Evolutionary conservation across 2,888 invertebrate species (phyloP).

Genomic region (Sicus ferrugineus): DNA sequence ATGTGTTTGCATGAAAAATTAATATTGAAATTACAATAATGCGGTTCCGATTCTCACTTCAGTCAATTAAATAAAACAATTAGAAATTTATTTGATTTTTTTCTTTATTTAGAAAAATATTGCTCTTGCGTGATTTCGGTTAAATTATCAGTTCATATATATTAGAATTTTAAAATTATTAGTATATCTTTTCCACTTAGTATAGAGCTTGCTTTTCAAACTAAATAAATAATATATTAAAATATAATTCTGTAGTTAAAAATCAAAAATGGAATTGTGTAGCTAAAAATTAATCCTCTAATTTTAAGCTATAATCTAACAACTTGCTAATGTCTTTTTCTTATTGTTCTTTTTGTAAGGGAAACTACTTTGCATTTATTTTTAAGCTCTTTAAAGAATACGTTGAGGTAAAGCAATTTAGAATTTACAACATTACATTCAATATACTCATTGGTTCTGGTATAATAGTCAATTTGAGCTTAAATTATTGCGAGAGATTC

Average conservation of each 20-base stretch:
- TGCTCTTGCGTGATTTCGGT: slow-evolving; percentile 27
- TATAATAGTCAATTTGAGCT: not conserved
- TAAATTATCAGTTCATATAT: not conserved
- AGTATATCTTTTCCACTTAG: slow-evolving; percentile 1
- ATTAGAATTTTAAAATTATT: not conserved
- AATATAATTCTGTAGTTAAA: not conserved
- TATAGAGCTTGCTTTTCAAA: not conserved
- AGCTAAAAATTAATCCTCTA: not conserved
- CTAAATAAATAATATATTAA: not conserved
- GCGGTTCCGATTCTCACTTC: too few relatives aligned
- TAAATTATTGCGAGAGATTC: not conserved
- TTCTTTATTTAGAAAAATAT: slow-evolving; percentile 35
- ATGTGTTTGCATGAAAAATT: too few relatives aligned
- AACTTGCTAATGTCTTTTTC: slow-evolving; percentile 10
- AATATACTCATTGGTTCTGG: not conserved
- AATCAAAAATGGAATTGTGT: not conserved
- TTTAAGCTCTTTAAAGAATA: not conserved
- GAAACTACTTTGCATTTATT: not conserved
- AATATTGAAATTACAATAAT: too few relatives aligned
- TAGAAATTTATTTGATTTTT: slow-evolving; percentile 8
- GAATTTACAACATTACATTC: not conserved
- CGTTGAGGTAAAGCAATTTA: too few relatives aligned
- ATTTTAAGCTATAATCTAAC: slow-evolving; percentile 5
- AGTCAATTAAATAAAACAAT: slow-evolving; percentile 1
- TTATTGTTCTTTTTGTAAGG: slow-evolving; percentile 2